Base-by-base conservation (phyloP, 2,113 vertebrate species). In the Urocitellus parryii region DNA sequence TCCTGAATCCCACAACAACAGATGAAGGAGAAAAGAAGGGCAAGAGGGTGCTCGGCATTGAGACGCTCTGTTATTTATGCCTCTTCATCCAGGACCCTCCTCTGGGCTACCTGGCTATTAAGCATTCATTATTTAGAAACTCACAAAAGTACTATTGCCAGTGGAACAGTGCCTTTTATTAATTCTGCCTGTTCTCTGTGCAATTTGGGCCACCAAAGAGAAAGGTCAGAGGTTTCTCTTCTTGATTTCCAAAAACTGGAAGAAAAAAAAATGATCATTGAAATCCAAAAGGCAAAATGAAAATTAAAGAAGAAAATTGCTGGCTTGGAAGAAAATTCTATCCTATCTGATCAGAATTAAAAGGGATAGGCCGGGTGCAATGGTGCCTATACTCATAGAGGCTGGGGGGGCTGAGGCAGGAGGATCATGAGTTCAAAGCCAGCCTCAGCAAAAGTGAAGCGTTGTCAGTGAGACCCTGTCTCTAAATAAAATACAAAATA, bases 101-200 rank as follows among this genome's bases (percentile, higher is more conserved):
- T 93, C 63, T 93, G 68, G 32, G 42, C 73, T 79, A 86, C 48
- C 22, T 74, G 58, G 5, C 78, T 81, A 86, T 93, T 85, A 86
- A 91, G 27, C 32, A 85, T 61, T 80, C 90, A 93, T 72, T 76
- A 96, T 80, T 85, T 73, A 73, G 53, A 96, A 42, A 68, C 39
- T 93, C 2, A 1, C 39, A 56, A 79, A 91, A 65, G 48, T 79
- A 67, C 13, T 68, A 11, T 79, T 94, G 63, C 39, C 17, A 88
- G 68, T 0, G 1, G 42, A 68, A 91, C 20, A 37, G 32, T 67
- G 48, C 4, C 25, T 95, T 95, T 88, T 83, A 48, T 34, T 90
- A 42, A 92, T 87, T 88, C 42, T 95, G 39, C 32, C 29, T 78
- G 39, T 51, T 91, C n/a, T 91, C 53, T 29, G 18, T 91, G 56